phyloP scores from a whole-genome alignment of 2,797 vertebrate species.

The Clamator glandarius region DNA sequence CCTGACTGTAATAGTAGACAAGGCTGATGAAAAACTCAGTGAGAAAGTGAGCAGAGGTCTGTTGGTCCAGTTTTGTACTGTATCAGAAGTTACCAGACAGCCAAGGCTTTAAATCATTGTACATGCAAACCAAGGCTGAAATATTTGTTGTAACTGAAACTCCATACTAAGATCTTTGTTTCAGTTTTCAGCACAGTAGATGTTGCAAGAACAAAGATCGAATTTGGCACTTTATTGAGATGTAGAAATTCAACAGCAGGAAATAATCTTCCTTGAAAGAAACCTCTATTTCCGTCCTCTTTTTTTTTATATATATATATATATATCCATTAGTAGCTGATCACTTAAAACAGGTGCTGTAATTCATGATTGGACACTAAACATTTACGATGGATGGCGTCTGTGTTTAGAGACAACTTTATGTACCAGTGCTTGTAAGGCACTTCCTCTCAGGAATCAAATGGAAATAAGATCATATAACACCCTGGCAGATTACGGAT shows the following conservation, averaged over 20 bases:
- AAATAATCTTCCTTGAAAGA: constrained; percentile 71
- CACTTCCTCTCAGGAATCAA: constrained; percentile 63
- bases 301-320: constrained; percentile 28
- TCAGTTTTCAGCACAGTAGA: constrained; percentile 26
- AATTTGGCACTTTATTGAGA: constrained; percentile 58
- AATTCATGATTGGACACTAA: constrained; percentile 67
- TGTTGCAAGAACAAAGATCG: constrained; percentile 43
- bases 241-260: constrained; percentile 65
- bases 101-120: not conserved
- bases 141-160: constrained; percentile 42
- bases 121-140: constrained; percentile 29
- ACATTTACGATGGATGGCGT: constrained; percentile 54
- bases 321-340: constrained; percentile 67
- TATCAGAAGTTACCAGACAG: not conserved
- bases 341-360: constrained; percentile 72
- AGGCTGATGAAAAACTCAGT: not conserved
- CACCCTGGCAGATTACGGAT: constrained; percentile 46
- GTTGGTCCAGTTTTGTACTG: not conserved
- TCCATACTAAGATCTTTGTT: constrained; percentile 23
- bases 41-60: not conserved
- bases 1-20: not conserved
- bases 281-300: constrained; percentile 41
- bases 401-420: constrained; percentile 71
- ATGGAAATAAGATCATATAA: constrained; percentile 59
- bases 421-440: constrained; percentile 54